Evolutionary conservation across 2,888 invertebrate species (phyloP).

Genomic region (Ormyrus thymus): DNA sequence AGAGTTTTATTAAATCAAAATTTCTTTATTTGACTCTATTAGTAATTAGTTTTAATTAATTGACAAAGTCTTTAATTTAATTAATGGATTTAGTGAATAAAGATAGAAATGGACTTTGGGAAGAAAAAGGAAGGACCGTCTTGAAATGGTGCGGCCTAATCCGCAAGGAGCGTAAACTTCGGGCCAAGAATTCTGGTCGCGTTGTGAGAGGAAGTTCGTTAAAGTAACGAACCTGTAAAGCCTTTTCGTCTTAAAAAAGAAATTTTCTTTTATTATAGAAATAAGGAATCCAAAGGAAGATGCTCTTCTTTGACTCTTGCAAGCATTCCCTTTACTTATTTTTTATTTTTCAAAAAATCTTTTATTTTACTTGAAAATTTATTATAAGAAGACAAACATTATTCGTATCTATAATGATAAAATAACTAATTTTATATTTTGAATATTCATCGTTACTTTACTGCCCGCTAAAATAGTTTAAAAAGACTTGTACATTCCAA

Average conservation of each 20-base stretch:
- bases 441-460: not conserved
- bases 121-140: not conserved
- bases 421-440: not conserved
- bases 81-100: conserved; percentile 5
- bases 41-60: conserved; percentile 20
- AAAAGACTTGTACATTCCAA: no score
- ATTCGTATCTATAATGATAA: no score
- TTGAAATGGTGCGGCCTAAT: conserved; percentile 6
- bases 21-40: not conserved
- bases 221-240: conserved; percentile 64
- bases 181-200: conserved; percentile 61
- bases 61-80: conserved; percentile 20
- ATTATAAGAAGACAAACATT: no score
- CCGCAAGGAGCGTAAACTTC: conserved; percentile 30
- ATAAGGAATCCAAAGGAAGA: not conserved
- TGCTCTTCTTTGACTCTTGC: not conserved
- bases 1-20: not conserved
- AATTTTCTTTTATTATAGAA: conserved; percentile 32
- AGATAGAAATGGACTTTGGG: not conserved
- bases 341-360: not conserved
- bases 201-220: conserved; percentile 66
- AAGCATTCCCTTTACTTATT: not conserved
- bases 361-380: not conserved
- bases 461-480: no score
- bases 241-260: conserved; percentile 52